phyloP scores from a whole-genome alignment of 2,113 vertebrate genomes.

The Oryzias javanicus region DNA sequence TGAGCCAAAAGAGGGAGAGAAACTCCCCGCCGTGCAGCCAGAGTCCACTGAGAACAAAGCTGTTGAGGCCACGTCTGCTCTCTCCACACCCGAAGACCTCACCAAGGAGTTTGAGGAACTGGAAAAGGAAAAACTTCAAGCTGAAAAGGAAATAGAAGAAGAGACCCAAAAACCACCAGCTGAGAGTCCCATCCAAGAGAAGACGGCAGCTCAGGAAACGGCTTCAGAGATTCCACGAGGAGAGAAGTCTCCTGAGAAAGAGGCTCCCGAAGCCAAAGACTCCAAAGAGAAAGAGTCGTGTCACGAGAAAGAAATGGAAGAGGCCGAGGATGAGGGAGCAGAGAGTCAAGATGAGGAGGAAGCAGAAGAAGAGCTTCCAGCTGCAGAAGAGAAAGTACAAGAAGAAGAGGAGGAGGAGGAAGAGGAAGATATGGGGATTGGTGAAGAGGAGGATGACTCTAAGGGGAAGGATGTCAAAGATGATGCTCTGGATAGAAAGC shows the following conservation, averaged over 20 bases:
- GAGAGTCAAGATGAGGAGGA: conserved; percentile 74
- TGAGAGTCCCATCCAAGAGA: conserved; percentile 43
- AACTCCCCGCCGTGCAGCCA: conserved; percentile 51
- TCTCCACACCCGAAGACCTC: conserved; percentile 92
- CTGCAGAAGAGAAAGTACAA: conserved; percentile 39
- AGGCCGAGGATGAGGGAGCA: conserved; percentile 74
- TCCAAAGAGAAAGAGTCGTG: conserved; percentile 41
- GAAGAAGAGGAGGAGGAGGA: conserved; percentile 61
- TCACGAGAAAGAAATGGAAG: conserved; percentile 51
- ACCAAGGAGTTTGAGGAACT: conserved; percentile 91
- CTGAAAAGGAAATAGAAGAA: conserved; percentile 35
- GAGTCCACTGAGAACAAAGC: conserved; percentile 36
- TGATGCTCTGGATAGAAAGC: conserved; percentile 78
- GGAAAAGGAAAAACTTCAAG: conserved; percentile 77
- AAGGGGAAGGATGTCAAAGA: conserved; percentile 68
- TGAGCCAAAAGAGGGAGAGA: conserved; percentile 50
- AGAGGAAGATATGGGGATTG: conserved; percentile 76
- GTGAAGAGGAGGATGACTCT: conserved; percentile 69
- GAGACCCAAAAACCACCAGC: conserved; percentile 31
- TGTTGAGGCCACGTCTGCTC: conserved; percentile 71
- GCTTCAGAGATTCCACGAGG: conserved; percentile 35
- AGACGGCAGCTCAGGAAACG: conserved; percentile 38
- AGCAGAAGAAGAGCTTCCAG: conserved; percentile 57
- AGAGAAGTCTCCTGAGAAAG: conserved; percentile 57
- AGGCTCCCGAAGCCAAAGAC: conserved; percentile 57